Evolutionary conservation across 2,797 vertebrate genomes (phyloP).

Genomic region (Netta rufina): DNA sequence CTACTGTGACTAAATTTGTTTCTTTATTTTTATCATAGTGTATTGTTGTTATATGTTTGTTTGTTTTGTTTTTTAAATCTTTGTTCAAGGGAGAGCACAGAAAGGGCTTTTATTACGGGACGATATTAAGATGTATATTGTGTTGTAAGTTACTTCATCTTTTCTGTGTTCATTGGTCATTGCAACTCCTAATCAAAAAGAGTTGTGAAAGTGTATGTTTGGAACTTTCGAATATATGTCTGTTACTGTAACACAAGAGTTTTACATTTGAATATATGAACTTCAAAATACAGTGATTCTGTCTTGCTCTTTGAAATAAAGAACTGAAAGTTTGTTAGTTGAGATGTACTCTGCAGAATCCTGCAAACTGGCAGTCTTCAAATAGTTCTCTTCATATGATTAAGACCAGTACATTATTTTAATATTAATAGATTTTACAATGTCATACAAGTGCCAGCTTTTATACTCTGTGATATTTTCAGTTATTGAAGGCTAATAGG

Average conservation of each 20-base stretch:
- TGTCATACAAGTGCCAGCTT: conserved; percentile 25
- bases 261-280: background rate
- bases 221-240: background rate
- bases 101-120: background rate
- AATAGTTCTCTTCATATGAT: background rate
- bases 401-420: conserved; percentile 63
- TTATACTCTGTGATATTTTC: conserved; percentile 64
- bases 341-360: background rate
- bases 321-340: background rate
- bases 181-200: background rate
- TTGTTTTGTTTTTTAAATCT: background rate
- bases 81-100: background rate
- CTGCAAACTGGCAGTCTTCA: background rate
- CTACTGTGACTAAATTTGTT: background rate
- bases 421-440: conserved; percentile 57
- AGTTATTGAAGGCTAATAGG: conserved; percentile 42
- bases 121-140: background rate
- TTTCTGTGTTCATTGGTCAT: background rate
- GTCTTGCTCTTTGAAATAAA: background rate
- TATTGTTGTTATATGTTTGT: background rate
- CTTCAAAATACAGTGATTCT: background rate
- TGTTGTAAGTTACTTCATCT: background rate
- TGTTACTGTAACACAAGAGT: background rate
- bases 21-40: background rate
- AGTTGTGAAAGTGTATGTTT: background rate